These are phyloP conservation scores for Caenorhabditis elegans DNA, from an alignment of 1,140 invertebrate species.

Conservation along the genomic window DNA sequence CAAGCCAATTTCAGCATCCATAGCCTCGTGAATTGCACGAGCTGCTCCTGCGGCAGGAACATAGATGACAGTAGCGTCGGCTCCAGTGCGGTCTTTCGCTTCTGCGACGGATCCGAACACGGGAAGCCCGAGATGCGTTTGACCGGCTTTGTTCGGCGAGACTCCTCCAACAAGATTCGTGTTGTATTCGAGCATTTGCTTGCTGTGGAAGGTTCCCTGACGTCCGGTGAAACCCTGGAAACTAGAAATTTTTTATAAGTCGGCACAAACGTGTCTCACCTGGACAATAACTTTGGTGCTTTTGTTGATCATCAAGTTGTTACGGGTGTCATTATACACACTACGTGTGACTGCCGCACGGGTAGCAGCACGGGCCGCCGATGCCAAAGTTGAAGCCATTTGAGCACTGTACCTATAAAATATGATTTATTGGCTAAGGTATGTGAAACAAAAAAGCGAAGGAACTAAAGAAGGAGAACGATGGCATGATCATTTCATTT, in stretches of 20 bases:
- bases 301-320: conserved; percentile 77
- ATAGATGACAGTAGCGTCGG: conserved; percentile 91
- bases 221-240: conserved; percentile 93
- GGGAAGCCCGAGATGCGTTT: conserved; percentile 86
- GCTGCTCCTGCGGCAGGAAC: conserved; percentile 92
- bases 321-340: conserved; percentile 58
- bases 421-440: too few relatives aligned
- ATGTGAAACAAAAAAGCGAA: too few relatives aligned
- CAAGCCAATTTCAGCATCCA: conserved; percentile 93
- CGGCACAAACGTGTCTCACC: neutral
- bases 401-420: neutral
- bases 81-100: conserved; percentile 80
- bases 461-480: too few relatives aligned
- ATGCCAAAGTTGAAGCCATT: conserved; percentile 1
- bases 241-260: too few relatives aligned
- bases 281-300: conserved; percentile 75
- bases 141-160: conserved; percentile 89
- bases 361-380: neutral
- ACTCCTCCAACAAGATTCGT: conserved; percentile 96
- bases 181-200: conserved; percentile 97
- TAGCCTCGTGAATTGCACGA: conserved; percentile 86
- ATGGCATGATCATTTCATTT: neutral
- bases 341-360: conserved; percentile 23
- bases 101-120: conserved; percentile 82
- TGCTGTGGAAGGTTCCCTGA: conserved; percentile 77